These are phyloP conservation scores for Lithodes maja DNA, from an alignment of 2,888 invertebrate genomes.

Conservation along the genomic window DNA sequence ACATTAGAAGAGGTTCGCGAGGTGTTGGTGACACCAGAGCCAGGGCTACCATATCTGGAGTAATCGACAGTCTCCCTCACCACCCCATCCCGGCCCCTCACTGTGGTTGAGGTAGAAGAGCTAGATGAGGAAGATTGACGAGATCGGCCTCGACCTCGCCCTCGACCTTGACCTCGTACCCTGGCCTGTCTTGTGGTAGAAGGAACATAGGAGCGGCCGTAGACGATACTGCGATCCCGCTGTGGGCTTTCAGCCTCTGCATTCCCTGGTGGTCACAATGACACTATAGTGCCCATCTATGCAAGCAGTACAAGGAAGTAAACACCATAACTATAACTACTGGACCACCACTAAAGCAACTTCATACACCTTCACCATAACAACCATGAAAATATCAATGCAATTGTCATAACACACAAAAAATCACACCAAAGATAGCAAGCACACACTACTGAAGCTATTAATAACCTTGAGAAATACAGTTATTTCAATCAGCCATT, in stretches of 20 bases:
- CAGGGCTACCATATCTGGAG: conserved; percentile 41
- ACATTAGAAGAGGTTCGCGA: conserved; percentile 41
- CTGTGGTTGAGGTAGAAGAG: conserved; percentile 39
- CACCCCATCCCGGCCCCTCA: conserved; percentile 38
- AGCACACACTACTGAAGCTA: too few species aligned
- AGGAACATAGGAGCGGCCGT: conserved; percentile 50
- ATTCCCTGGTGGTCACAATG: conserved; percentile 48
- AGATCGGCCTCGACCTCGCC: conserved; percentile 22
- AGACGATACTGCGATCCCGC: conserved; percentile 44
- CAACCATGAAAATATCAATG: too few species aligned
- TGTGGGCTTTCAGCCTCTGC: conserved; percentile 18
- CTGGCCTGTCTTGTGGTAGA: conserved; percentile 42
- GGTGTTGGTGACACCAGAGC: conserved; percentile 48
- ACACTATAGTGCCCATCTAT: neutral
- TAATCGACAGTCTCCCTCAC: conserved; percentile 31
- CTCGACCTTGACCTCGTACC: conserved; percentile 36
- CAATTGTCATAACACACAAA: too few species aligned
- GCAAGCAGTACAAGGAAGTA: neutral
- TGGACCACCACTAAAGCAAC: neutral
- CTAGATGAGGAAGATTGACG: conserved; percentile 16
- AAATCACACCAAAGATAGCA: too few species aligned
- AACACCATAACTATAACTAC: neutral
- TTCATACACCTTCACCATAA: too few species aligned
- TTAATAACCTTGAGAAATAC: too few species aligned
- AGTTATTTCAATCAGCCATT: too few species aligned